Percentiles rank a stretch among this genome's conserved stretches.
Conservation (phyloP, 2,797 vertebrate species). For the Arremon aurantiirostris region DNA sequence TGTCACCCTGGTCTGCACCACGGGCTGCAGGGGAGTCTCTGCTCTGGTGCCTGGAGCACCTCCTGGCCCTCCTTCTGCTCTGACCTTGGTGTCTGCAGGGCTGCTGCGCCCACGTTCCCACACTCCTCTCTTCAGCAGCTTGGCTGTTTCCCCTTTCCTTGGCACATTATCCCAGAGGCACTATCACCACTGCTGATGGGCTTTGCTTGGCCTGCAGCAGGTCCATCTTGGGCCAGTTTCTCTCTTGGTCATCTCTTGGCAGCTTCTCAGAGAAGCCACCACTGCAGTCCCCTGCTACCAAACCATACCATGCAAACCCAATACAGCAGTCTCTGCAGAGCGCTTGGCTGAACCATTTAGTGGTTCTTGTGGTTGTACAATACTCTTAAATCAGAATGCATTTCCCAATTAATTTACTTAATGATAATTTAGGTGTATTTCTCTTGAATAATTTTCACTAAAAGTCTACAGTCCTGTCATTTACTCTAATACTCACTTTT, state of each 20-base stretch:
- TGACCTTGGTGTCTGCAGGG: background rate
- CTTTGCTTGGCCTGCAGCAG: background rate
- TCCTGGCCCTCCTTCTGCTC: background rate
- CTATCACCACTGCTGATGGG: background rate
- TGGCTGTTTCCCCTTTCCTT: background rate
- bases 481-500: background rate
- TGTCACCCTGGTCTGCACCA: background rate
- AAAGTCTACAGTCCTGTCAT: background rate
- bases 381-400: background rate
- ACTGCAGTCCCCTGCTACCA: rapidly evolving
- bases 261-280: background rate
- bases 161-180: background rate
- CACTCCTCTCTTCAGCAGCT: background rate
- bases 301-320: background rate
- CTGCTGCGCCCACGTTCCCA: background rate
- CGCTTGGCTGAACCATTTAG: background rate
- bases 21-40: background rate
- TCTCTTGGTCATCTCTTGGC: background rate
- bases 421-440: background rate
- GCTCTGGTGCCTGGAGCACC: background rate
- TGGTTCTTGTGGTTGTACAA: background rate
- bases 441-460: background rate
- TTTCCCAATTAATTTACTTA: background rate
- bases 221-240: background rate
- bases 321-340: background rate